Base-by-base conservation (phyloP, 2,797 vertebrate species). In the Phoebastria nigripes region DNA sequence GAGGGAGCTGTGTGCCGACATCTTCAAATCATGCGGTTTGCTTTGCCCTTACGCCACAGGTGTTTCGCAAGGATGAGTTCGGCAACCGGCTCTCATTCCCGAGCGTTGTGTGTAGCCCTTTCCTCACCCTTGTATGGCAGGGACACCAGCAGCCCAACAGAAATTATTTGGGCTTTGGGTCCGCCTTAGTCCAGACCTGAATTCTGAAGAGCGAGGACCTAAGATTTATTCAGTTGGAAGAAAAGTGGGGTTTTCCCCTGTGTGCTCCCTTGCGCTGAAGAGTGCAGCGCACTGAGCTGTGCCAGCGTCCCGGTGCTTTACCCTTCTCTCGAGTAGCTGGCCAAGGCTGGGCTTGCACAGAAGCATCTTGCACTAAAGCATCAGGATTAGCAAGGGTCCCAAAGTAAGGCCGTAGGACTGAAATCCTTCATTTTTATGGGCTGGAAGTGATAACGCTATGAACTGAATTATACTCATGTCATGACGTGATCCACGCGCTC, bases 401-500 rank as follows among this genome's bases (percentile, higher is more conserved):
- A 67, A 29, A 70, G 29, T 71, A 70, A 87, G 59, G 83, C 73
- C 10, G 5, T 19, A 35, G 89, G 65, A 74, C 19, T 79, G 65
- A 94, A 89, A 96, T 96, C 69, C 26, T 92, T 91, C 56, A 49
- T 91, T 97, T 94, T 96, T 92, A 92, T 76, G 88, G 67, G 62
- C 86, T 93, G 86, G 89, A 90, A 82, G 71, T 78, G 88, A 61
- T 93, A 80, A 94, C 6, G 1, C 58, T 82, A 7, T 92, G 87
- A 95, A 86, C 90, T 95, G 94, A 95, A 41, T 95, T 79, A 88
- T 18, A 55, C 79, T 93, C 15, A 8, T 21, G 79, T 58, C 89
- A 55, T 91, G 93, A 87, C 3, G 67, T 81, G 94, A 82, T 90
- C 66, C 86, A 80, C 35, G 3, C 47, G 15, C 62, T 65, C 73